Evolutionary conservation across 2,888 invertebrate genomes (phyloP), one percentile per base, ranked within the genome.

Genomic region (Calephelis perditalis): DNA sequence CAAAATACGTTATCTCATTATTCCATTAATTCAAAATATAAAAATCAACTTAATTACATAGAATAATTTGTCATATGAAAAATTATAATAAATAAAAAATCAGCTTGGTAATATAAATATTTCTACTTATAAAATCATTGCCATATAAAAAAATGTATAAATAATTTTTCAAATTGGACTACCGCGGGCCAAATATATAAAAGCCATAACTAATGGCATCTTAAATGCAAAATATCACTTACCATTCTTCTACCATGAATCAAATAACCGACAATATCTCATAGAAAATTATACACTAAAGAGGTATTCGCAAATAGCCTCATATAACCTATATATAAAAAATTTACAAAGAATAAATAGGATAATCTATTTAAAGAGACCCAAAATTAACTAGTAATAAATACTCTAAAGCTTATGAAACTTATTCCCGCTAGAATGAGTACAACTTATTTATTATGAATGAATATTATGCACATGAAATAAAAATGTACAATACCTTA

Each of bases 221-320:
- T 74, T 87, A 88, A 88, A 88, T 88, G 88, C 88, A 86, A 75
- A 73, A 76, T 85, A 86, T 86, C 86, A 86, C 86, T 79, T 75
- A 74, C 15, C 11, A 52, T 52, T 10, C 35, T 26, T 11, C 35
- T 52, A 52, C 26, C 35, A 35, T 35, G 52, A 35, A 52, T 35
- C 35, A 52, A 52, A 8, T 52, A 52, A 26, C 15, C 52, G 52
- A 52, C 56, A 59, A 57, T 52, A 72, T 71, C 73, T 65, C 70
- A 72, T 70, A 71, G 44, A 43, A 55, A 52, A 59, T 55, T 59
- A 59, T 43, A 55, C 59, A 35, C 26, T 76, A 79, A 79, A 78
- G 82, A 86, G 82, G 82, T 87, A 89, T 86, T 82, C 83, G 86
- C 84, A 86, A 65, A 77, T 84, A 88, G 88, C 88, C 88, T 87